Percentiles rank a stretch among this genome's conserved stretches.
Evolutionary conservation across 2,888 invertebrate genomes (phyloP).

Genomic region (Drosophila bunnanda): DNA sequence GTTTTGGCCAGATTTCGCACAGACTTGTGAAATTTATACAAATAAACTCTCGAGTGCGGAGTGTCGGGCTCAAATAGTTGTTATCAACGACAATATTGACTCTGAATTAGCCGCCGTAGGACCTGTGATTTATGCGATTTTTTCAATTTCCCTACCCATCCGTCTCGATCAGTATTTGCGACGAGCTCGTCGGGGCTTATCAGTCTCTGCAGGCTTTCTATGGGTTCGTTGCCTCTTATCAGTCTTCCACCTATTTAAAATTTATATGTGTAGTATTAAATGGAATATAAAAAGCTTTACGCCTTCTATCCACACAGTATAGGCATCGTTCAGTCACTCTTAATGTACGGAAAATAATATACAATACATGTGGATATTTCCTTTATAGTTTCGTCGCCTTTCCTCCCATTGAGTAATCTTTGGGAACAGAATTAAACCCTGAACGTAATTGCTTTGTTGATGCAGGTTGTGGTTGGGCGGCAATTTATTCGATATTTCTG

Average conservation of each 20-base stretch:
- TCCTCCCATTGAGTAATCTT: slow-evolving; percentile 30
- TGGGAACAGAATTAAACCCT: slow-evolving; percentile 1
- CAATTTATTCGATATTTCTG: slow-evolving; percentile 26
- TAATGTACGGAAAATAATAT: slow-evolving; percentile 4
- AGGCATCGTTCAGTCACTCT: slow-evolving; percentile 11
- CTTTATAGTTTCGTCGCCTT: slow-evolving; percentile 25
- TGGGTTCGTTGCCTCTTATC: slow-evolving; percentile 24
- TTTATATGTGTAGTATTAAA: slow-evolving; percentile 8
- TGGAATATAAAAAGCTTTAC: slow-evolving; percentile 11
- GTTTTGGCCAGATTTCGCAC: slow-evolving; percentile 11
- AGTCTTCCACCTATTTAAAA: slow-evolving; percentile 9
- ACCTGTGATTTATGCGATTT: slow-evolving; percentile 32
- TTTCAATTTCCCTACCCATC: slow-evolving; percentile 8
- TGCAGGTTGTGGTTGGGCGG: slow-evolving; percentile 40
- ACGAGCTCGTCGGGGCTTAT: slow-evolving; percentile 12
- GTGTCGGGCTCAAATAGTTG: slow-evolving; percentile 5
- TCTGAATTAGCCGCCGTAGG: slow-evolving; percentile 1
- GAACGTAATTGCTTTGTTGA: slow-evolving; percentile 44
- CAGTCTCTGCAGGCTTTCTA: slow-evolving; percentile 6
- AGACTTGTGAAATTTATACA: slow-evolving; percentile 15
- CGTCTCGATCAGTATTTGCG: slow-evolving; percentile 28
- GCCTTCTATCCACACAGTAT: neutral
- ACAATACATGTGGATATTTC: slow-evolving; percentile 16
- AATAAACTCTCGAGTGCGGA: neutral
- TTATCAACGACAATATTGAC: slow-evolving; percentile 21